Conservation (phyloP, 2,888 invertebrate genomes). For the Agrypnus murinus region DNA sequence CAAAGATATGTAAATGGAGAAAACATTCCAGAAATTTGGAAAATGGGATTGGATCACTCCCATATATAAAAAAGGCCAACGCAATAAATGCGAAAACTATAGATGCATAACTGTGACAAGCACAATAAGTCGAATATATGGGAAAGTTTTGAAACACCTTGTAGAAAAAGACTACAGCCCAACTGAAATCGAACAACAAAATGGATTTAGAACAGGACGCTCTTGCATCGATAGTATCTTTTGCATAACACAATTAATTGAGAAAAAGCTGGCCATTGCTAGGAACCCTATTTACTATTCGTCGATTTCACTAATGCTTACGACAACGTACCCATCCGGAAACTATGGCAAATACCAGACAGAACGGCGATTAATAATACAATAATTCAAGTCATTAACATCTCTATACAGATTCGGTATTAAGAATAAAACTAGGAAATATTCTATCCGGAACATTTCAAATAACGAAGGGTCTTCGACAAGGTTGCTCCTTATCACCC, state of each 20-base stretch:
- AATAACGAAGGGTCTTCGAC: slow-evolving; percentile 8
- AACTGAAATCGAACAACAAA: background rate
- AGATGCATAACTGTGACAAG: background rate
- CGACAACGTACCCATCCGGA: background rate
- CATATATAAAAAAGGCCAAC: background rate
- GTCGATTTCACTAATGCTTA: slow-evolving; percentile 1
- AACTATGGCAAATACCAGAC: background rate
- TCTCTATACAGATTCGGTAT: background rate
- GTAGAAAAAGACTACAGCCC: background rate
- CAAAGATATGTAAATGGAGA: background rate
- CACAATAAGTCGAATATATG: background rate
- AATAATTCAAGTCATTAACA: background rate
- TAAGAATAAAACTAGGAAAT: too few species aligned
- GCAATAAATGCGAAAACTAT: background rate
- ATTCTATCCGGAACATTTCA: background rate
- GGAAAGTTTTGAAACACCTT: background rate
- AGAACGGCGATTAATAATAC: background rate
- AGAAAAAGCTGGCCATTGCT: background rate
- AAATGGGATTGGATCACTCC: background rate
- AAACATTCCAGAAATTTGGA: background rate
- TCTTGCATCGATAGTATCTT: slow-evolving; percentile 1
- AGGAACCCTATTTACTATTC: background rate
- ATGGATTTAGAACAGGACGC: background rate
- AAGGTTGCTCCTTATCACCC: background rate
- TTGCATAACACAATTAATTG: slow-evolving; percentile 10